phyloP scores from a whole-genome alignment of 2,113 vertebrate genomes.

The Indri indri region DNA sequence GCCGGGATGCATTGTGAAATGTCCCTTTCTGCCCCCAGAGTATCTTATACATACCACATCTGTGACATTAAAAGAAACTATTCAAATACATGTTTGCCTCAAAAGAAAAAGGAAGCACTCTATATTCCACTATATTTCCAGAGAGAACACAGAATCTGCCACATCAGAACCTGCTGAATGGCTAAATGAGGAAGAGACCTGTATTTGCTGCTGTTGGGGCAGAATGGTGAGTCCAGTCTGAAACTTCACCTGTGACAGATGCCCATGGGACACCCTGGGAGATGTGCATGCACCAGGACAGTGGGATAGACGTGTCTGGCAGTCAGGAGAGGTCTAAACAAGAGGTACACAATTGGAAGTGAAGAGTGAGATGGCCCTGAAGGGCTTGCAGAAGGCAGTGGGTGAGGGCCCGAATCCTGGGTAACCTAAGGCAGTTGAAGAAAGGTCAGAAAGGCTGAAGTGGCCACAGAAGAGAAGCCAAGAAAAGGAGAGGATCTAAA shows the following conservation, averaged over 20 bases:
- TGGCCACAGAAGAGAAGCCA: background rate
- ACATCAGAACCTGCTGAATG: background rate
- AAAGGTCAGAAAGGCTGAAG: background rate
- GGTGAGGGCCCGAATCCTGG: background rate
- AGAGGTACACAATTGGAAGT: background rate
- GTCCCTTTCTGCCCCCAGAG: background rate
- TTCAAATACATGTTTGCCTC: background rate
- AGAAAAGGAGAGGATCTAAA: background rate
- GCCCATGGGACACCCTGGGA: background rate
- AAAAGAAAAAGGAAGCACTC: background rate
- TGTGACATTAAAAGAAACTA: background rate
- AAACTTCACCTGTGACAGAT: background rate
- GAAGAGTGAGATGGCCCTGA: background rate
- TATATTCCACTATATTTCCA: background rate
- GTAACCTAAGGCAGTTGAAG: background rate
- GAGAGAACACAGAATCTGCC: background rate
- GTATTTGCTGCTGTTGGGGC: background rate
- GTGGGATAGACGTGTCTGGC: background rate
- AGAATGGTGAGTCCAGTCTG: background rate
- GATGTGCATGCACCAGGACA: background rate
- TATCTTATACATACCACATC: background rate
- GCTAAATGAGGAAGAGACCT: background rate
- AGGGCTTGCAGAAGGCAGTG: background rate
- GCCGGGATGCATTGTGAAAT: background rate
- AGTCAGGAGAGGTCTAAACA: background rate